Evolutionary conservation across 2,888 invertebrate species (phyloP).

Genomic region (Drosophila prolongata): DNA sequence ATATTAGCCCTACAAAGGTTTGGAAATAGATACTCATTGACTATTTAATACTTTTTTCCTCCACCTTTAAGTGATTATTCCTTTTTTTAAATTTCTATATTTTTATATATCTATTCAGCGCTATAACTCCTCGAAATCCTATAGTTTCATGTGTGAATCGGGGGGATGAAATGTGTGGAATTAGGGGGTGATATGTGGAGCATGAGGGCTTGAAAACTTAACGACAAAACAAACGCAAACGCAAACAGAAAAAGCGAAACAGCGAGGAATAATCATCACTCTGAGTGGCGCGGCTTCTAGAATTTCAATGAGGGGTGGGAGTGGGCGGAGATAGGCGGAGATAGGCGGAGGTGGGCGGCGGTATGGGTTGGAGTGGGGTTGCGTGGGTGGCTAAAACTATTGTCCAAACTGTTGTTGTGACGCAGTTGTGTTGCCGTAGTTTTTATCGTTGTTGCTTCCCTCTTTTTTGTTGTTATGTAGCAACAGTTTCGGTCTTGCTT

Average conservation of each 20-base stretch:
- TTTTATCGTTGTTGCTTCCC: constrained; percentile 28
- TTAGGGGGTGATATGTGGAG: constrained; percentile 1
- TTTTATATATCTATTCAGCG: too few species aligned
- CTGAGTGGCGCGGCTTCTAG: constrained; percentile 36
- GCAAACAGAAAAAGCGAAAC: constrained; percentile 3
- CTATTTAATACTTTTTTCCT: too few species aligned
- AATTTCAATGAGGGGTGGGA: constrained; percentile 29
- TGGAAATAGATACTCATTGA: too few species aligned
- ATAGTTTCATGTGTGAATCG: constrained; percentile 12
- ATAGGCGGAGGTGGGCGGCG: constrained; percentile 1
- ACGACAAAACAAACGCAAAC: constrained; percentile 10
- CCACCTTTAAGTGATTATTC: too few species aligned
- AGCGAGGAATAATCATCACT: constrained; percentile 23
- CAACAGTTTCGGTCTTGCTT: constrained; percentile 27
- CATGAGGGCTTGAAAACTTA: constrained; percentile 20
- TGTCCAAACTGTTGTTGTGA: constrained; percentile 36
- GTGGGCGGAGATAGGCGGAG: neutral
- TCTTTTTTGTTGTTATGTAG: constrained; percentile 11
- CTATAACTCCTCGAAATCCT: neutral
- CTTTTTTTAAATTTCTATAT: too few species aligned
- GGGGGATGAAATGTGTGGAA: neutral
- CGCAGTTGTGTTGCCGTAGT: constrained; percentile 33
- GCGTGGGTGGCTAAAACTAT: constrained; percentile 33
- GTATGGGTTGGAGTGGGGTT: neutral
- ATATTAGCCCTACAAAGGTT: too few species aligned